phyloP scores from a whole-genome alignment of 2,888 invertebrate genomes.

The Cryptus viduatorius region DNA sequence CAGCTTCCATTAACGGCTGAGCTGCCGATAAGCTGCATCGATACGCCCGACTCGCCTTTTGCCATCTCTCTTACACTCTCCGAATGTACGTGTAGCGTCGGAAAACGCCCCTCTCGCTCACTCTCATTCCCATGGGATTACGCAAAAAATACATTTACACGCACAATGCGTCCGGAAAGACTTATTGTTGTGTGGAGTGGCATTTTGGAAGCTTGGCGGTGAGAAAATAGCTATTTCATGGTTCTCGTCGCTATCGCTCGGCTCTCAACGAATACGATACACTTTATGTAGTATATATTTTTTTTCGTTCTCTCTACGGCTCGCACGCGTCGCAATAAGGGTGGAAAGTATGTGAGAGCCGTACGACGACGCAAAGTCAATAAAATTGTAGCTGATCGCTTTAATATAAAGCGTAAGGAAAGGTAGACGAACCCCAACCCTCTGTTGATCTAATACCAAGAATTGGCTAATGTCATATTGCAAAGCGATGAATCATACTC shows the following conservation, averaged over 20 bases:
- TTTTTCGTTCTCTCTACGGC: background rate
- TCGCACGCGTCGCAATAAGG: background rate
- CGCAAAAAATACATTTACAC: conserved; percentile 77
- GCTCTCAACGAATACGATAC: conserved; percentile 32
- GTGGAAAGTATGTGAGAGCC: background rate
- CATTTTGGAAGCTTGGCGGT: conserved; percentile 63
- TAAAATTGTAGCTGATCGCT: background rate
- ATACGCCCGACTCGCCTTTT: conserved; percentile 71
- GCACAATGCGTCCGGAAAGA: conserved; percentile 72
- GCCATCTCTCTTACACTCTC: conserved; percentile 22
- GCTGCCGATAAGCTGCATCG: conserved; percentile 80
- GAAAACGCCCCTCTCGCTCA: conserved; percentile 38
- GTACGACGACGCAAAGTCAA: background rate
- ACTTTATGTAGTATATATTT: conserved; percentile 20
- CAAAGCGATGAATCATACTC: conserved; percentile 54
- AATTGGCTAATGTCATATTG: conserved; percentile 46
- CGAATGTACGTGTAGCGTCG: conserved; percentile 37
- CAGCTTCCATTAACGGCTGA: conserved; percentile 80
- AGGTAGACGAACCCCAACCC: background rate
- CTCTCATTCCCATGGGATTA: conserved; percentile 71
- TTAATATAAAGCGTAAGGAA: background rate
- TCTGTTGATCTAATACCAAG: background rate
- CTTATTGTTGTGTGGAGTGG: conserved; percentile 71
- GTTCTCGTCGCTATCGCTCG: conserved; percentile 48
- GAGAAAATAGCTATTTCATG: conserved; percentile 73